Base-by-base conservation (phyloP, 2,888 invertebrate species). In the Amiota communis region DNA sequence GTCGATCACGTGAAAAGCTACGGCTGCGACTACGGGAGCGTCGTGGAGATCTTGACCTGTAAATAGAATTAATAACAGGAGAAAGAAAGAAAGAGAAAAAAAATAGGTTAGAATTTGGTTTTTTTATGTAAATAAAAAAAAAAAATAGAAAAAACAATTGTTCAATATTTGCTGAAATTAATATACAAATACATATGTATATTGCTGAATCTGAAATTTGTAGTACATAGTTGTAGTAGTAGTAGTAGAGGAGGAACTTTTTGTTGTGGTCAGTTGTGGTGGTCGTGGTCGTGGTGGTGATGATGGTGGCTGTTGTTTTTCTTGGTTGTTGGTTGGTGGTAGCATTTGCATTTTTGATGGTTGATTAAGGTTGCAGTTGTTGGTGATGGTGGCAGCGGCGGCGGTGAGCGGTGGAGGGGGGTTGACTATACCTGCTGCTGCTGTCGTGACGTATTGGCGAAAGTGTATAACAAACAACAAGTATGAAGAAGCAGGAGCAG, bases 1-100 rank as follows among this genome's bases (percentile, higher is more conserved):
- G 89, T 79, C 92, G 90, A 84, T 92, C 92, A 75, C 91, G 89
- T 79, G 92, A 92, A 80, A 91, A 90, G 79, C 92, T 92, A 77
- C 92, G 88, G 63, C 91, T 91, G 77, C 91, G 89, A 76, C 91
- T 88, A 75, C 90, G 84, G 3, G 90, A 87, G 17, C 90, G 89
- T 70, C 90, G 82, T 69, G 89, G 90, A 2, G 90, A 89, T 48
- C 90, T 88, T 72, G 90, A 90, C 84, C 90, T 90, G 87, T 71
- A 88, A 76, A 72, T 71, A 76, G 17, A 56, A 57, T 47, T 56
- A 17, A n/a, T 11, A 61, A 63, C 61, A 46, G 71, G 76, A 76
- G 73, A 76, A 53, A 72, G 69, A 75, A 47, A 77, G 65, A 75
- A 71, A 77, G 72, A 76, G 36, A 36, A 36, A 36, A 6, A 36